Base-by-base conservation (phyloP, 2,888 invertebrate genomes). In the Perithous albicinctus region DNA sequence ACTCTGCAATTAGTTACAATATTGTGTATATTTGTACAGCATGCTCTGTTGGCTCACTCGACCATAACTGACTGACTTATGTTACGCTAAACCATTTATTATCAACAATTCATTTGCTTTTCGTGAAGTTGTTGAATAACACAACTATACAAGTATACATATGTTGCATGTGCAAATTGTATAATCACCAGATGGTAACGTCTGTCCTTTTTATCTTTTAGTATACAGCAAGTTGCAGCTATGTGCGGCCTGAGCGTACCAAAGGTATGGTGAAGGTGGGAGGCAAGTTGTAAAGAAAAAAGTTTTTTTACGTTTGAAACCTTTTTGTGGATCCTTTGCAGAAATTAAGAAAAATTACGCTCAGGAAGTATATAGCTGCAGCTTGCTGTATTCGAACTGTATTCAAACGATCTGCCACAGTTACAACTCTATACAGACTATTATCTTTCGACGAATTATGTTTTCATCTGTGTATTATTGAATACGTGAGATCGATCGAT, bases 1-100 rank as follows among this genome's bases (percentile, higher is more conserved):
- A 26, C 20, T 18, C n/a, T 23, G 46, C 64, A 54, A 54, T 54
- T 12, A 29, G 10, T 46, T 12, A 64, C 59, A 35, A 59, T 32
- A 15, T 32, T 15, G 32, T 15, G 32, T 32, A 6, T 35, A 20
- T 32, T 59, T 59, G 32, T 1, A 15, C 59, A 59, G 32, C 29
- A n/a, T 2, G 48, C 4, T 54, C 26, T 2, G 12, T 54, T 54
- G 23, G n/a, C 23, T 54, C 54, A 26, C 26, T 26, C 54, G 32
- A 15, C 15, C 7, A 8, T 32, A 18, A 32, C 59, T 10, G 15
- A 32, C 15, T 18, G 18, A 59, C 7, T 59, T 32, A 7, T 59
- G 29, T 32, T 59, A 26, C 54, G 8, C 0, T 7, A 12, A 12
- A 12, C 4, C 23, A 26, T 26, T 54, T 26, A n/a, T 26, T 26